Conservation (phyloP, 2,888 invertebrate genomes). For the Falcaria lacertinaria region DNA sequence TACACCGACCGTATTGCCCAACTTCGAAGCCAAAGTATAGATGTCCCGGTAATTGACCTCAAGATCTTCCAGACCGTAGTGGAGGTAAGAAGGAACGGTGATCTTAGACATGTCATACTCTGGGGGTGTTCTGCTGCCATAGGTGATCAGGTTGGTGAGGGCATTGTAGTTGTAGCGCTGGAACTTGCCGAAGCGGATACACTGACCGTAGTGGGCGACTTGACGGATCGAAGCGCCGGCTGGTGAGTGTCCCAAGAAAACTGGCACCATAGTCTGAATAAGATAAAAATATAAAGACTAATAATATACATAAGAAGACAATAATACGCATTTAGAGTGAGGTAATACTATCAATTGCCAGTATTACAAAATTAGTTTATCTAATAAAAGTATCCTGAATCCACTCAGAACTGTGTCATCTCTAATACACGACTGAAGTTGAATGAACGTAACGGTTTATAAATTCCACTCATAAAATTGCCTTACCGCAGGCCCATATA, state of each 20-base stretch:
- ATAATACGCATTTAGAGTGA: too few relatives aligned
- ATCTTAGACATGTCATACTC: slow-evolving; percentile 34
- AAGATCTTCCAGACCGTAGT: slow-evolving; percentile 33
- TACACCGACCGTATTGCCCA: slow-evolving; percentile 28
- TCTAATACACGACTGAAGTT: too few relatives aligned
- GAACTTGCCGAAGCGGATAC: slow-evolving; percentile 34
- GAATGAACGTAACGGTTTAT: too few relatives aligned
- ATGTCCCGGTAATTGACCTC: slow-evolving; percentile 35
- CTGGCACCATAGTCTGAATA: slow-evolving; percentile 51
- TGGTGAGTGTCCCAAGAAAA: slow-evolving; percentile 42
- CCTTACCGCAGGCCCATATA: too few relatives aligned
- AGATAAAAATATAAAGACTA: too few relatives aligned
- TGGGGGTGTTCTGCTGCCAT: slow-evolving; percentile 37
- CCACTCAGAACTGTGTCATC: too few relatives aligned
- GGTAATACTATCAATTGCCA: too few relatives aligned
- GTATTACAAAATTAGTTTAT: too few relatives aligned
- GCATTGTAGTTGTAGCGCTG: slow-evolving; percentile 36
- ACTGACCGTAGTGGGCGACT: slow-evolving; percentile 45
- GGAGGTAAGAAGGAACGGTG: slow-evolving; percentile 33
- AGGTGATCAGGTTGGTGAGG: slow-evolving; percentile 30
- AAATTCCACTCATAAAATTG: too few relatives aligned
- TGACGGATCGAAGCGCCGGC: slow-evolving; percentile 49
- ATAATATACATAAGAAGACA: too few relatives aligned
- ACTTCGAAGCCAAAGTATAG: slow-evolving; percentile 14
- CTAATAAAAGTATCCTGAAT: too few relatives aligned